Evolutionary conservation across 2,113 vertebrate species (phyloP).

Genomic region (Cololabis saira): DNA sequence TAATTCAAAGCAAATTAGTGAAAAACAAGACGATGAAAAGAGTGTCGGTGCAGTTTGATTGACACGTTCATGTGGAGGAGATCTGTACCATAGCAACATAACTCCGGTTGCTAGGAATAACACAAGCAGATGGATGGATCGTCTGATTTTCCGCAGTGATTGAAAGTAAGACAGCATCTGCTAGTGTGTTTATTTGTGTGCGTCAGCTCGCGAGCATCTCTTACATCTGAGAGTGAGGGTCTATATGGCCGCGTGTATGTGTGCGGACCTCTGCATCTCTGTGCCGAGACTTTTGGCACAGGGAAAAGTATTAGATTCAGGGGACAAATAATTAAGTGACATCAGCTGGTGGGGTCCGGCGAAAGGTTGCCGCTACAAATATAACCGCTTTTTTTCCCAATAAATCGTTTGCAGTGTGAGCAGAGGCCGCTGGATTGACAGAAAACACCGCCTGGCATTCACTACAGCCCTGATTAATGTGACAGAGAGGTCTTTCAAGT

Average conservation of each 20-base stretch:
- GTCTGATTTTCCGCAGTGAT: slow-evolving; percentile 81
- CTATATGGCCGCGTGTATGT: slow-evolving; percentile 30
- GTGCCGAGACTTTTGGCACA: slow-evolving; percentile 80
- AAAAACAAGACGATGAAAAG: slow-evolving; percentile 38
- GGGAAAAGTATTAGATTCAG: slow-evolving; percentile 85
- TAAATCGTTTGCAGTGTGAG: slow-evolving; percentile 71
- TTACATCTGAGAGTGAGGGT: slow-evolving; percentile 14
- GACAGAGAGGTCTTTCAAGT: slow-evolving; percentile 77
- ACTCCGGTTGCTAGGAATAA: slow-evolving; percentile 89
- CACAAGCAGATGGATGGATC: slow-evolving; percentile 85
- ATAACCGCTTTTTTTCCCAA: slow-evolving; percentile 77
- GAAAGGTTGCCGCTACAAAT: slow-evolving; percentile 84
- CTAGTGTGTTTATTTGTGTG: slow-evolving; percentile 49
- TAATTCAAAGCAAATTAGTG: slow-evolving; percentile 9
- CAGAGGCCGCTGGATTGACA: slow-evolving; percentile 70
- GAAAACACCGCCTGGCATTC: slow-evolving; percentile 71
- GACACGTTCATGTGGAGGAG: slow-evolving; percentile 87
- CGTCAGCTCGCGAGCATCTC: slow-evolving; percentile 24
- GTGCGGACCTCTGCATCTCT: slow-evolving; percentile 76
- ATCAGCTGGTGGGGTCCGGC: slow-evolving; percentile 80
- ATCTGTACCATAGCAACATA: slow-evolving; percentile 83
- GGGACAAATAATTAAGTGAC: slow-evolving; percentile 89
- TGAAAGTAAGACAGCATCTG: slow-evolving; percentile 66
- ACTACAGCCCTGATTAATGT: slow-evolving; percentile 80
- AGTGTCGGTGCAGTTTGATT: slow-evolving; percentile 73